Evolutionary conservation across 2,113 vertebrate species (phyloP), one percentile per base, ranked within the genome.

Genomic region (Bubalus kerabau): DNA sequence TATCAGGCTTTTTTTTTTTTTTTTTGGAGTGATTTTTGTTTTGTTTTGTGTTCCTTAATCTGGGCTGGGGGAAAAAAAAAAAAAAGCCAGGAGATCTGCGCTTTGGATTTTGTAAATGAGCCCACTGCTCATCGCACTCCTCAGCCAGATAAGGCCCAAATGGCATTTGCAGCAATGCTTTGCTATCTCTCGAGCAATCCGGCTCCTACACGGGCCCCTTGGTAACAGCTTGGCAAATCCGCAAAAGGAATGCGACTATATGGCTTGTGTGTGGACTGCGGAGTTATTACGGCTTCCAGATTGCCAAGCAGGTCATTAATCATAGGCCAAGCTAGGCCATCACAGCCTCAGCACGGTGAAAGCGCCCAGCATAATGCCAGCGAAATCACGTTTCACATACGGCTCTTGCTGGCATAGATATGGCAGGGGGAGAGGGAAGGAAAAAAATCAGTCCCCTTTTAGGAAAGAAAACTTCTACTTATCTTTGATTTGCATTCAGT

Each of bases 401-500:
- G 99, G 99, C 98, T 97, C 98, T 99, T 99, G 99, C 98, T 97
- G 96, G 98, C 96, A 92, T 97, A 99, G 99, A 99, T 99, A 99
- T 98, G 99, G 99, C 99, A 98, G 96, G 98, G 98, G 98, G 98
- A 94, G 98, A 98, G 96, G 97, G 98, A 98, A 98, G 97, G 93
- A 95, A 98, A 98, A 98, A 98, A 99, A 98, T 98, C 98, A 98
- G 98, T 98, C 98, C 98, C 98, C 99, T 99, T 99, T 99, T 99
- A 99, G 99, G 99, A 99, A 99, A 99, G 99, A 99, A 99, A 99
- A 99, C 99, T 99, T 99, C 99, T 99, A 99, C 99, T 99, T 99
- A 99, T 99, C 99, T 99, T 99, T 99, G 99, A 99, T 99, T 99
- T 99, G 99, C 99, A 99, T 99, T 99, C 99, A 99, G 98, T 95